These are phyloP conservation scores for Arbacia lixula DNA, from an alignment of 53 echinoderm and acorn worm genomes.

Conservation along the genomic window DNA sequence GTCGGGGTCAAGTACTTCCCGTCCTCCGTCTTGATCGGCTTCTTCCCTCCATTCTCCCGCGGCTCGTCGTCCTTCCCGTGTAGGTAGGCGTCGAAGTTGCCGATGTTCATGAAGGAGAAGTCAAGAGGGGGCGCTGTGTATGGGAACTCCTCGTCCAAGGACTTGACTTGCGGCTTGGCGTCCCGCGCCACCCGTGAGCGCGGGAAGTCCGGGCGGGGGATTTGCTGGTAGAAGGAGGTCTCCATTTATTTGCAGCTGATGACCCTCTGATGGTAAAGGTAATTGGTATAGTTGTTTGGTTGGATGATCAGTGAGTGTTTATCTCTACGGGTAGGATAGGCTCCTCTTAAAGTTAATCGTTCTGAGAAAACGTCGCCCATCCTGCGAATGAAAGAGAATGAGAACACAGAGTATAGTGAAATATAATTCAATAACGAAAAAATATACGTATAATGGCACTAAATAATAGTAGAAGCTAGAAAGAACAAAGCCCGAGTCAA, in stretches of 20 bases:
- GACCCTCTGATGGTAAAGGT: neutral
- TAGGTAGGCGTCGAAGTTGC: constrained; percentile 63
- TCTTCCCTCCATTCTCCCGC: constrained; percentile 40
- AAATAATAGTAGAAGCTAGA: too few species aligned
- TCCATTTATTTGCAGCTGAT: constrained; percentile 25
- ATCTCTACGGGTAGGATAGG: too few species aligned
- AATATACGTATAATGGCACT: too few species aligned
- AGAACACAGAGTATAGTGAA: neutral
- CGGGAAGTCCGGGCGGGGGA: constrained; percentile 51
- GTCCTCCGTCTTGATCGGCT: constrained; percentile 60
- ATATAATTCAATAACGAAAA: neutral
- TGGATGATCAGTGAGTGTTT: too few species aligned
- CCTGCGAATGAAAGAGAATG: neutral
- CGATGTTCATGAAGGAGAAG: constrained; percentile 83
- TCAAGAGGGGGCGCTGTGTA: constrained; percentile 89
- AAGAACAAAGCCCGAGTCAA: too few species aligned
- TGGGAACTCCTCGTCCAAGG: constrained; percentile 60
- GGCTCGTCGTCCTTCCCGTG: constrained; percentile 67
- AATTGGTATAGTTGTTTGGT: neutral
- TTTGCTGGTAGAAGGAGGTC: constrained; percentile 74
- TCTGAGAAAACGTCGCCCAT: neutral
- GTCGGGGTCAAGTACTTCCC: constrained; percentile 81
- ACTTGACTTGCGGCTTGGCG: constrained; percentile 53
- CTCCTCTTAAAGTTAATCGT: too few species aligned
- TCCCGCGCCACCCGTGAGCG: constrained; percentile 18